Percentiles rank a stretch among this genome's conserved stretches.
phyloP scores from a whole-genome alignment of 2,888 invertebrate species.

The Cosmorhoe ocellata region DNA sequence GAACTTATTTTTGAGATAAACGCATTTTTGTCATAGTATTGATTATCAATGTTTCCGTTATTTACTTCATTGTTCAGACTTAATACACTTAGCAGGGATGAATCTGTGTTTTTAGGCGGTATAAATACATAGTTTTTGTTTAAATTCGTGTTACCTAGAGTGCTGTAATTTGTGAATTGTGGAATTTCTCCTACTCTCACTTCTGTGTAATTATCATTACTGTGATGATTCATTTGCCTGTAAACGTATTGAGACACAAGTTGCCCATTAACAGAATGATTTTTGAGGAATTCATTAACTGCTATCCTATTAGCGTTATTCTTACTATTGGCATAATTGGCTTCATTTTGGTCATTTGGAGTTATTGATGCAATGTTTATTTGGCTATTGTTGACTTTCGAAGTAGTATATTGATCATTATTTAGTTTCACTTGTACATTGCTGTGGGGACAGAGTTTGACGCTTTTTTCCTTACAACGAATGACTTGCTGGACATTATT shows the following conservation, averaged over 20 bases:
- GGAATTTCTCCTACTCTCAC: slow-evolving; percentile 32
- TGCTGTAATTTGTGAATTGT: no score
- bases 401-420: background rate
- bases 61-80: slow-evolving; percentile 8
- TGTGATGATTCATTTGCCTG: slow-evolving; percentile 33
- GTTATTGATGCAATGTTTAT: background rate
- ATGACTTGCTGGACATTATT: slow-evolving; percentile 4
- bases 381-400: background rate
- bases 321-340: background rate
- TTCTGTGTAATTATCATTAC: slow-evolving; percentile 30
- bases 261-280: slow-evolving; percentile 14
- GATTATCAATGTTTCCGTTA: background rate
- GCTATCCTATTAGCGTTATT: slow-evolving; percentile 5
- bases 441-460: slow-evolving; percentile 3
- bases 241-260: slow-evolving; percentile 33
- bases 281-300: slow-evolving; percentile 16
- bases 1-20: slow-evolving; percentile 9
- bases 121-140: slow-evolving; percentile 34
- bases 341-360: background rate
- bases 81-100: slow-evolving; percentile 12
- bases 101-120: slow-evolving; percentile 29
- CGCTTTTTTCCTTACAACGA: slow-evolving; percentile 4
- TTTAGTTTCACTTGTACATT: background rate
- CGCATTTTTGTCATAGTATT: background rate
- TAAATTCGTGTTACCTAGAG: slow-evolving; percentile 1